Evolutionary conservation across 1,140 invertebrate species (phyloP), one percentile per base, ranked within the genome.

Genomic region (Chlorops oryzae): DNA sequence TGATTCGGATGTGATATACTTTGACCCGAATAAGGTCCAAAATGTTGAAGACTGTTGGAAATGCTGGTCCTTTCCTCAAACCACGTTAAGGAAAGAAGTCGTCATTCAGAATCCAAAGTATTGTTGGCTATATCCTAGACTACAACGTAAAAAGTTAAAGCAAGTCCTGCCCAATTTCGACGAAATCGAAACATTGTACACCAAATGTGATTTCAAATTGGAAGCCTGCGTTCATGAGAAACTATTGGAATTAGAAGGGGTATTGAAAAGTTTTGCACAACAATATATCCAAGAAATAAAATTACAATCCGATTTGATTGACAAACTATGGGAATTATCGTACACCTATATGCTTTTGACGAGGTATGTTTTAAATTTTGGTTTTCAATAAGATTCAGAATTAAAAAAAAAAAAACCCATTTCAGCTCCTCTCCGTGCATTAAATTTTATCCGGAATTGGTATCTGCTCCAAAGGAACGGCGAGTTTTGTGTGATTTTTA

Each of bases 131-230:
- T 51, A 51, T 23, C 24, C 43, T 10, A 20, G 39, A 42, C 18
- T 13, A 7, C 18, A 42, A 20, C 1, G 23, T 3, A 48, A 48
- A 12, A 17, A 43, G 6, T 13, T 43, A 18, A 32, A 48, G 13
- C 12, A 52, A 24, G n/a, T 43, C 1, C 5, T 44, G 37, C 46
- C 46, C 9, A 53, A 45, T 34, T 53, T 44, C 40, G 51, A 53
- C 1, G 20, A 53, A 17, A 48, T 39, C 24, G 20, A 53, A 13
- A 39, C 51, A 15, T 32, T 53, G 20, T 53, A 53, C 37, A 53
- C 51, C 4, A 44, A 48, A 39, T 53, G 51, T 13, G 51, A 53
- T 45, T 49, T 41, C 15, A 38, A 25, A 32, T 27, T 53, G n/a
- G 51, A 53, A 34, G 37, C 22, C 5, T 38, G 25, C 32, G 46